These are phyloP conservation scores for Mamestra configurata DNA, from an alignment of 1,140 invertebrate species.

Conservation along the genomic window DNA sequence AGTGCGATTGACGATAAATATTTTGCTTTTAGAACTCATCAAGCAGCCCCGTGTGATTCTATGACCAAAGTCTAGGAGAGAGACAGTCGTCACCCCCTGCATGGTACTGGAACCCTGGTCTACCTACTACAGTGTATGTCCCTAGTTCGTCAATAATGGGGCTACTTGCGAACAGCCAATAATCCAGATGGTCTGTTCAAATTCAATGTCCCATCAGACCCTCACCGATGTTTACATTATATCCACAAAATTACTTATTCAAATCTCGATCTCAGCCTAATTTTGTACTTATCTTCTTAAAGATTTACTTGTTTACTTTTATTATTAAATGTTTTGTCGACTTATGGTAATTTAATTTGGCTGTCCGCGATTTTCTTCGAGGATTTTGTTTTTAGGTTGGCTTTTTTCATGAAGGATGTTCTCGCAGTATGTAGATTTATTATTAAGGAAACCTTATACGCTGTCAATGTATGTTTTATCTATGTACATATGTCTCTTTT, in stretches of 20 bases:
- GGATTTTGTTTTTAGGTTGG: neutral
- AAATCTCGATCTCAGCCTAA: constrained; percentile 69
- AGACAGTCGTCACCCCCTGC: too few relatives aligned
- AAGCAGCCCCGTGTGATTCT: too few relatives aligned
- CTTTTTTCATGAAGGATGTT: neutral
- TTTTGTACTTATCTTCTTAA: constrained; percentile 52
- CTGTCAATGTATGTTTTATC: too few relatives aligned
- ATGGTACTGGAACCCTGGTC: too few relatives aligned
- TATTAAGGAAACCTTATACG: too few relatives aligned
- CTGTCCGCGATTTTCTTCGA: neutral
- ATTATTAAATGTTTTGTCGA: constrained; percentile 25
- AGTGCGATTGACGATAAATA: too few relatives aligned
- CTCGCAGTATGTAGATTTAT: neutral
- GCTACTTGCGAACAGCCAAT: neutral
- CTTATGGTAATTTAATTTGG: neutral
- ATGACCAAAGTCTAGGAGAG: too few relatives aligned
- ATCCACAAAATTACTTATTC: constrained; percentile 75
- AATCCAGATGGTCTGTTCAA: constrained; percentile 34
- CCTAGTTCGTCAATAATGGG: constrained; percentile 38
- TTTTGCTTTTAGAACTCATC: too few relatives aligned
- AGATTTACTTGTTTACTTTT: constrained; percentile 14
- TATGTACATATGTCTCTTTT: too few relatives aligned
- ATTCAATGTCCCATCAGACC: constrained; percentile 64
- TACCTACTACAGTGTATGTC: neutral
- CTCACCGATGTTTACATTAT: constrained; percentile 73